Evolutionary conservation across 2,113 vertebrate species (phyloP), one percentile per base, ranked within the genome.

Genomic region (Misgurnus anguillicaudatus): DNA sequence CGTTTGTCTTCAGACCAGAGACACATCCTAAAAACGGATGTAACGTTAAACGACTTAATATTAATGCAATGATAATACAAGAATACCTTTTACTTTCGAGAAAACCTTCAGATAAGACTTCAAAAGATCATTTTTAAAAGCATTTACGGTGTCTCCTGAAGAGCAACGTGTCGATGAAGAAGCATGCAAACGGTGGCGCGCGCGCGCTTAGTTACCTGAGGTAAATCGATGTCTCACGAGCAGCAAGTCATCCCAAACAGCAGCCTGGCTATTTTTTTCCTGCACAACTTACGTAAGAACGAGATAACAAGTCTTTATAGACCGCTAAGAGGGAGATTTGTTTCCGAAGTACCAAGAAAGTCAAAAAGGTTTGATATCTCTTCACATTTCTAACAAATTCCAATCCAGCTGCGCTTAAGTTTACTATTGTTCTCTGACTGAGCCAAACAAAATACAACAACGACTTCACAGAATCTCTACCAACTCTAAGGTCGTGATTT

Each of bases 401-500:
- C 45, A 39, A 31, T 53, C 69, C 45, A 42, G 11, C 47, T 31
- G 47, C 9, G 42, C 6, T 48, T 45, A 51, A 58, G 16, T 58
- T 74, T 14, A 83, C 82, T 74, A 83, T 83, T 83, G 82, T 83
- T 83, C 82, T 77, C 74, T 17, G 21, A 7, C 36, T 65, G 74
- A 21, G 55, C 36, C 62, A 48, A 58, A 36, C 31, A 60, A 64
- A 11, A 65, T 63, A 69, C 53, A 53, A 53, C n/a, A 0, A 14
- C 19, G 9, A n/a, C 21, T 45, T 74, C 4, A 11, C 60, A 3
- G 38, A 10, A 14, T 8, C 61, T 58, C 10, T 11, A 13, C 9
- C 5, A 17, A 41, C 13, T 53, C 53, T 5, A 42, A 13, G 3
- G 3, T 5, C 61, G 31, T 14, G 13, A 4, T 53, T 19, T 7